Base-by-base conservation (phyloP, 2,888 invertebrate genomes). In the Lasioglossum zephyrum region DNA sequence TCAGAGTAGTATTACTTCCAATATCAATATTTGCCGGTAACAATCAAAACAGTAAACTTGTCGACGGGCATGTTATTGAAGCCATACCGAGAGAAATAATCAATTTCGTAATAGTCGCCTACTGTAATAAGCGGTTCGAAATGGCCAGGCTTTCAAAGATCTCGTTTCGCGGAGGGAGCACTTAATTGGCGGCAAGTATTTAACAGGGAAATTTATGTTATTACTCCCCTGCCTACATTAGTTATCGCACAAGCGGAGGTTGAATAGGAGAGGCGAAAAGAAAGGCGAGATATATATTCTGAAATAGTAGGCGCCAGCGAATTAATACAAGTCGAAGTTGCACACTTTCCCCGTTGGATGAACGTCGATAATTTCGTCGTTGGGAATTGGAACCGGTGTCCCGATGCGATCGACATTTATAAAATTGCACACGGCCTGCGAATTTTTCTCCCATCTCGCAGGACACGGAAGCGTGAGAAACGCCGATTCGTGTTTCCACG, bases 361-460 rank as follows among this genome's bases (percentile, higher is more conserved):
- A 77, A 69, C 36, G 49, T 31, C 49, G 82, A 87, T 86, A 80
- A 87, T 86, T 82, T 82, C 78, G 73, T 76, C 74, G 76, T 76
- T 72, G 80, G 69, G 26, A 83, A 73, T 76, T 78, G 77, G 41
- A 57, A 75, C 13, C n/a, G 36, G 69, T 47, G 72, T 49, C 41
- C 75, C 57, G 70, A 75, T 31, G 57, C 39, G 49, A 76, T 53
- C 73, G 75, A 73, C 81, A 44, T 80, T 79, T 69, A 41, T 69
- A 57, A 77, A 81, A 66, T 75, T 77, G 36, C 69, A 36, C 81
- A 69, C 31, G 36, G 49, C 5, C 36, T 69, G 73, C 39, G 53
- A 57, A 60, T n/a, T 63, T 73, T 73, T 66, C 49, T 39, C 11
- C 18, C 26, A 4, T 26, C 16, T 13, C 18, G 6, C 53, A 77